A percentile compares a stretch with the other conserved stretches of the same genome.
Conservation (phyloP, 2,113 vertebrate species). For the Ivindomyrus marchei region DNA sequence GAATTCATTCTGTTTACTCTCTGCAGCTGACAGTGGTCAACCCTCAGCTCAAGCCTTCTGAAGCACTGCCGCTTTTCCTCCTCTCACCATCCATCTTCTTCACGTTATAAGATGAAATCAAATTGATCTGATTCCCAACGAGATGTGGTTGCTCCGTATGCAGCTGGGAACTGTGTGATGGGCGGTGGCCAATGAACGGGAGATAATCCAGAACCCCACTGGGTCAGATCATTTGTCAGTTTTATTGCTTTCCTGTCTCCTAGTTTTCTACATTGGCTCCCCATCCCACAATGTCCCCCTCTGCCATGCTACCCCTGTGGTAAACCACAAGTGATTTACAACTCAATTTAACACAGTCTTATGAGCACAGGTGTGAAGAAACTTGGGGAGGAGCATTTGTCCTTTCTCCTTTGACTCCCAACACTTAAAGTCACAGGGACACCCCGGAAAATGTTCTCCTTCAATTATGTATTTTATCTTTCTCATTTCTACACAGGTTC, state of each 20-base stretch:
- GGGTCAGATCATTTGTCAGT: slow-evolving; percentile 16
- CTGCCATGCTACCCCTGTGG: not conserved
- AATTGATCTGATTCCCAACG: slow-evolving; percentile 11
- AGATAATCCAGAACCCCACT: slow-evolving; percentile 8
- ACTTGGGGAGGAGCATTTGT: not conserved
- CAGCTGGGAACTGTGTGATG: not conserved
- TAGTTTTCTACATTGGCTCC: not conserved
- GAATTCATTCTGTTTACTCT: slow-evolving; percentile 5
- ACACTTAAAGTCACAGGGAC: slow-evolving; percentile 2
- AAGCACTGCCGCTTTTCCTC: not conserved
- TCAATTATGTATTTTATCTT: slow-evolving; percentile 17
- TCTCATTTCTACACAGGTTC: slow-evolving; percentile 14
- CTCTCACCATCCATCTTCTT: not conserved
- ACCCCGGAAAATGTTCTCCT: not conserved
- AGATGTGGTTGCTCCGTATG: not conserved
- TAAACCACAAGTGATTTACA: slow-evolving; percentile 8
- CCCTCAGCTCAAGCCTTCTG: not conserved
- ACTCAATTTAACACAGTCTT: slow-evolving; percentile 11
- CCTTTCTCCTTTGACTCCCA: slow-evolving; percentile 14
- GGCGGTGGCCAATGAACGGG: slow-evolving; percentile 7
- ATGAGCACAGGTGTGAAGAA: not conserved
- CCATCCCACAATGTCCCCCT: not conserved
- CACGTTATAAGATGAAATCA: slow-evolving; percentile 1
- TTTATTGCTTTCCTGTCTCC: slow-evolving; percentile 22
- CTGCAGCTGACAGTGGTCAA: not conserved